Evolutionary conservation across 35 echinoderm and acorn worm genomes (phyloP), one percentile per base, ranked within the genome.

Genomic region (Ptychodera flava): DNA sequence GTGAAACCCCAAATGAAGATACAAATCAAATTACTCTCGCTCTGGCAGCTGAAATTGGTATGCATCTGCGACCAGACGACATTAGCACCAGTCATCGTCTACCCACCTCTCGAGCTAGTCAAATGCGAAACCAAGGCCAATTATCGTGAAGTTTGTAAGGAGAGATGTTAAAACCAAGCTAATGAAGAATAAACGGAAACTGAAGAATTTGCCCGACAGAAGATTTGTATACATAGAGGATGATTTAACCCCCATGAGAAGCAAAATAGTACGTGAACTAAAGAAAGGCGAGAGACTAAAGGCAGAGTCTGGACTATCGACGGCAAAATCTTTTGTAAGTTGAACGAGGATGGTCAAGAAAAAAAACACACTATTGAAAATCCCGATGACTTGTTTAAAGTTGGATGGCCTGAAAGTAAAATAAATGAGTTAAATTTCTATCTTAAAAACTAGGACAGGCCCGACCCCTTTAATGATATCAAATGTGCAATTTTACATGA

Each of bases 121-220:
- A n/a, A n/a, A n/a, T n/a, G n/a, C n/a, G n/a, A n/a, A n/a, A n/a
- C n/a, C n/a, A n/a, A 81, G 33, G 80, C 86, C 86, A 29, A 38
- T 30, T 16, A 79, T 80, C 29, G 86, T 88, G 1, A 79, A 81
- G n/a, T 88, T 88, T 81, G 86, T 88, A 27, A 88, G 1, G 38
- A 22, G 86, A 37, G 31, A 1, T 29, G 34, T 0, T n/a, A 81
- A 81, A 37, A n/a, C 32, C n/a, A 79, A 38, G 12, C 30, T 88
- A 34, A 88, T 81, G 86, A 79, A 14, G 35, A 29, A 27, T 33
- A 88, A 81, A 34, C 79, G 35, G 35, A 88, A 87, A 30, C 80
- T 81, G 80, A 81, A 81, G 30, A 14, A 14, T 12, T 30, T 14
- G 15, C 28, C 14, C 80, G 31, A 14, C 15, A 30, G 33, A 28